These are phyloP conservation scores for Apodemus agrarius DNA, from an alignment of 2,797 vertebrate species.

Conservation along the genomic window DNA sequence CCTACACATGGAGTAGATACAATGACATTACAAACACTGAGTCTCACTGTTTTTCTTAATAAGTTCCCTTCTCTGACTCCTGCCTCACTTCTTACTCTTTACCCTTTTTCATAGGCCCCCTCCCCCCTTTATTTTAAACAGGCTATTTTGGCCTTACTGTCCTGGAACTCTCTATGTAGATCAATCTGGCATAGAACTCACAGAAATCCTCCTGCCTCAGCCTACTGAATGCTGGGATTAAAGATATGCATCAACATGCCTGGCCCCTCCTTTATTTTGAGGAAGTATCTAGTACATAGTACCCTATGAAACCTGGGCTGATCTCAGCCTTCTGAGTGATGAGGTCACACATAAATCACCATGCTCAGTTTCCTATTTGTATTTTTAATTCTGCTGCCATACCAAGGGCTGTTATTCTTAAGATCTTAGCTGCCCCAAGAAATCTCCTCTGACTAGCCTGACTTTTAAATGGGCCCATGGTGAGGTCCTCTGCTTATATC, in stretches of 20 bases:
- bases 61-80: too few relatives aligned
- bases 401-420: background rate
- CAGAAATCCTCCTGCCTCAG: background rate
- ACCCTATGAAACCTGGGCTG: background rate
- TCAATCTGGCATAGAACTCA: background rate
- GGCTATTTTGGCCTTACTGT: background rate
- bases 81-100: background rate
- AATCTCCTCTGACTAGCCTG: background rate
- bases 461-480: background rate
- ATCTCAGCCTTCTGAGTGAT: background rate
- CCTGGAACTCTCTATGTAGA: background rate
- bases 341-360: background rate
- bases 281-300: background rate
- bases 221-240: background rate
- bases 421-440: slow-evolving; percentile 17
- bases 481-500: background rate
- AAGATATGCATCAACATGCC: background rate
- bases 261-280: too few relatives aligned
- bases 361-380: background rate
- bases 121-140: background rate
- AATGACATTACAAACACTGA: background rate
- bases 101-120: background rate
- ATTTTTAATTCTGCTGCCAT: slow-evolving; percentile 5
- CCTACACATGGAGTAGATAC: background rate
- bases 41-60: slow-evolving; percentile 18